Evolutionary conservation across 2,888 invertebrate species (phyloP).

Genomic region (Megastigmus dorsalis): DNA sequence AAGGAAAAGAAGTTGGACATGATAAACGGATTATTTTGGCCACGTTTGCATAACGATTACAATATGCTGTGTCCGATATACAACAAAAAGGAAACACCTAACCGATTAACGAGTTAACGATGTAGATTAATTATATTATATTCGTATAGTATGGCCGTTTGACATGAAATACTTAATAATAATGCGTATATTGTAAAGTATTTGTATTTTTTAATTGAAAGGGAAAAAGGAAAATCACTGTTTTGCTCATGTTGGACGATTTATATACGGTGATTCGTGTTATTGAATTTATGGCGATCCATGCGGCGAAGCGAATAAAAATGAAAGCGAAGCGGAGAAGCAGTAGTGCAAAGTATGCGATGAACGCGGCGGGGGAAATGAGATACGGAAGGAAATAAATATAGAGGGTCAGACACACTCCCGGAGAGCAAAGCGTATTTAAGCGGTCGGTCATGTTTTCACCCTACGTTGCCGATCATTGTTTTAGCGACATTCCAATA

Average conservation of each 20-base stretch:
- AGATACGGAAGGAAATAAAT: too few relatives aligned
- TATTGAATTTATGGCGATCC: not conserved
- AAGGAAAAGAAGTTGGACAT: too few relatives aligned
- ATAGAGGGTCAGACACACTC: too few relatives aligned
- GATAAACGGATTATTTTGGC: slow-evolving; percentile 7
- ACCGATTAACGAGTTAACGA: slow-evolving; percentile 29
- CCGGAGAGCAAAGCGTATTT: not conserved
- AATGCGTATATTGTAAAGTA: slow-evolving; percentile 61
- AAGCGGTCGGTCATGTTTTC: slow-evolving; percentile 27
- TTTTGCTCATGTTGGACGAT: not conserved
- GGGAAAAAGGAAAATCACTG: not conserved
- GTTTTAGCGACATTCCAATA: slow-evolving; percentile 22
- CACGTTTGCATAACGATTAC: not conserved
- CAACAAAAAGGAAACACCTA: not conserved
- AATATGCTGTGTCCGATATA: not conserved
- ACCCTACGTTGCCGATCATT: slow-evolving; percentile 19
- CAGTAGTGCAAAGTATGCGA: too few relatives aligned
- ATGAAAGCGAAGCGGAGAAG: not conserved
- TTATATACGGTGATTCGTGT: not conserved
- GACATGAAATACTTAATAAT: slow-evolving; percentile 20
- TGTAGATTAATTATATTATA: slow-evolving; percentile 55
- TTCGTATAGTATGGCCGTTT: slow-evolving; percentile 42
- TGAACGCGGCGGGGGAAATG: too few relatives aligned
- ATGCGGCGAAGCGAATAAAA: too few relatives aligned
- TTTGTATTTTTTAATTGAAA: slow-evolving; percentile 67